phyloP scores from a whole-genome alignment of 2,113 vertebrate genomes.

The Barbus barbus region DNA sequence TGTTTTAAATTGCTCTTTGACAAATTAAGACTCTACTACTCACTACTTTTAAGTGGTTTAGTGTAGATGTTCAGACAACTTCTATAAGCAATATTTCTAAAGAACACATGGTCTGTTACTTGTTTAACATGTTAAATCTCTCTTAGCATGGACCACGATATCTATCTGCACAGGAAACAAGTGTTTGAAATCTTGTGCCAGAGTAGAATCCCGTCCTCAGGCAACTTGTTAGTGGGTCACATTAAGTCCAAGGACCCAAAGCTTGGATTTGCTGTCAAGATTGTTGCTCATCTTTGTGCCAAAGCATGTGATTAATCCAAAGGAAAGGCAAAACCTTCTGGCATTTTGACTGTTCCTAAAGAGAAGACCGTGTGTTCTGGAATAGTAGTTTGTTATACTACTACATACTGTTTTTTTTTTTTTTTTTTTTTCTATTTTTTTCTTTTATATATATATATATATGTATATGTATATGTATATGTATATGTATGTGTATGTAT shows the following conservation, averaged over 20 bases:
- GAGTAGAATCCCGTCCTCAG: neutral
- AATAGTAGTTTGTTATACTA: too few species aligned
- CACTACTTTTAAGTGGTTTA: too few species aligned
- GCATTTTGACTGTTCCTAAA: conserved; percentile 31
- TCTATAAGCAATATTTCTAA: neutral
- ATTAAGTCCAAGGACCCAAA: conserved; percentile 13
- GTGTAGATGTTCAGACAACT: neutral
- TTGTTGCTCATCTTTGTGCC: conserved; percentile 34
- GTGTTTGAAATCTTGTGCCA: neutral
- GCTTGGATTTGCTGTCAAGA: conserved; percentile 18
- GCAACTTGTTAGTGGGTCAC: conserved; percentile 6
- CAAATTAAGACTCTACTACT: neutral
- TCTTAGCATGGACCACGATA: neutral
- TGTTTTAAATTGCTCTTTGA: neutral
- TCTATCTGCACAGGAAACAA: conserved; percentile 5
- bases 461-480: too few species aligned
- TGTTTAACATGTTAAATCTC: neutral
- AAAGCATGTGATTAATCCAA: conserved; percentile 42
- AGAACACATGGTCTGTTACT: neutral
- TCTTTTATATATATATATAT: too few species aligned
- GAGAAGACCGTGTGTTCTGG: neutral
- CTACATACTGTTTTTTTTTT: too few species aligned
- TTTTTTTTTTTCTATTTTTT: neutral
- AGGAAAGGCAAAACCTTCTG: conserved; percentile 45
- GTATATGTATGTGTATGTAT: too few species aligned